Percentiles rank a stretch among this genome's conserved stretches.
Evolutionary conservation across 2,888 invertebrate genomes (phyloP).

Genomic region (Chloromyia formosa): DNA sequence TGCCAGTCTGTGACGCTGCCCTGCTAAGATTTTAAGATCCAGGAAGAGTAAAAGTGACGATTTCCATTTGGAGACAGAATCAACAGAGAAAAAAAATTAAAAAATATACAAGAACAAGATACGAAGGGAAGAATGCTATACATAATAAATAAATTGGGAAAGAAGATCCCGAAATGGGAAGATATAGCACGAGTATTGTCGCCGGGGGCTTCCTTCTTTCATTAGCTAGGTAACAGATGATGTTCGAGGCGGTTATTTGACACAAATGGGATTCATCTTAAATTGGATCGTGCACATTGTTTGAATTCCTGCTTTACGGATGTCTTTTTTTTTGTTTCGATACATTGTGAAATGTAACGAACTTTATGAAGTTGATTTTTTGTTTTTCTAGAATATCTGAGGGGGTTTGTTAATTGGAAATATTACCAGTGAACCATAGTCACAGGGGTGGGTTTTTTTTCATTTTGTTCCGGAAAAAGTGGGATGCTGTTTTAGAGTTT

Average conservation of each 20-base stretch:
- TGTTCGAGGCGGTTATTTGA: slow-evolving; percentile 4
- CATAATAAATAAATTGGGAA: too few species aligned
- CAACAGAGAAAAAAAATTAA: too few species aligned
- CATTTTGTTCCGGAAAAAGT: too few species aligned
- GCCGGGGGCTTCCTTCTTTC: neutral
- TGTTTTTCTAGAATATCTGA: neutral
- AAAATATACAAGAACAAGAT: too few species aligned
- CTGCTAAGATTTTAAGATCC: too few species aligned
- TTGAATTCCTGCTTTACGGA: neutral
- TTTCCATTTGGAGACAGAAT: too few species aligned
- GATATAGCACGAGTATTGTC: neutral
- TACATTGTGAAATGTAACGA: neutral
- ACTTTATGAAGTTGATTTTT: neutral
- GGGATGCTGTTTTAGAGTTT: too few species aligned
- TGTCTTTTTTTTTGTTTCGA: too few species aligned
- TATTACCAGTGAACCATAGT: neutral
- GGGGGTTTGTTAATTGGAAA: neutral
- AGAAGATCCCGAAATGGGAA: neutral
- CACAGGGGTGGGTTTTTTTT: too few species aligned
- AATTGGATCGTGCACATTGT: neutral
- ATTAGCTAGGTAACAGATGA: slow-evolving; percentile 30
- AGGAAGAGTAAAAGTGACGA: too few species aligned
- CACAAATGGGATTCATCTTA: slow-evolving; percentile 25
- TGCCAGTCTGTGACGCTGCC: too few species aligned
- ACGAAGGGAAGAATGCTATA: too few species aligned